Conservation (phyloP, 2,113 vertebrate species). For the Malaclemys terrapin region DNA sequence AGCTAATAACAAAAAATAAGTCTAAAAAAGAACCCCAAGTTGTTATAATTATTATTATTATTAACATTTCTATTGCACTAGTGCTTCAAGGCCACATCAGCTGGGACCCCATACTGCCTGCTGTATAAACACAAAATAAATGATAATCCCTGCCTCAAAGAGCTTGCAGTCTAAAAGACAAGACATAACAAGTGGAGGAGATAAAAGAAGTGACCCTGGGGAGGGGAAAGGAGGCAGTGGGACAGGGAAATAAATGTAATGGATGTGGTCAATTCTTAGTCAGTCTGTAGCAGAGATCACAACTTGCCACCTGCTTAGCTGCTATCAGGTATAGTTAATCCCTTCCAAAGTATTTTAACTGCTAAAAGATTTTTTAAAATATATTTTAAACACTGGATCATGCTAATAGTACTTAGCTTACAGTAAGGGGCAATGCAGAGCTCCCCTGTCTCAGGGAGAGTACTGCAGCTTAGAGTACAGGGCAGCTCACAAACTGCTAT, state of each 20-base stretch:
- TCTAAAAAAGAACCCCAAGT: accelerated
- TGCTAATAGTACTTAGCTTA: neutral
- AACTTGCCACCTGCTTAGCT: neutral
- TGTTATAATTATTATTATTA: neutral
- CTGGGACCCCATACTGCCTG: neutral
- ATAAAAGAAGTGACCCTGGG: neutral
- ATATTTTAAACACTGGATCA: neutral
- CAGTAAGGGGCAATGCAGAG: neutral
- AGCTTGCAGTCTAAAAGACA: slow-evolving; percentile 16
- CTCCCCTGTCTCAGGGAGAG: neutral
- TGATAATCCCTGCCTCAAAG: neutral
- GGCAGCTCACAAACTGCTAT: neutral
- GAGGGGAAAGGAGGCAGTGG: slow-evolving; percentile 19
- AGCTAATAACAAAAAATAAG: neutral
- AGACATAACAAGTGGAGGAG: slow-evolving; percentile 25
- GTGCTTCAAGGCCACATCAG: neutral
- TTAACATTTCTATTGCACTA: neutral
- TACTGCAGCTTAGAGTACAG: no score
- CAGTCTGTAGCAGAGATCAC: neutral
- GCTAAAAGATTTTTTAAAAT: neutral
- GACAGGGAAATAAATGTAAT: neutral
- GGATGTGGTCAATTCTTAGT: no score
- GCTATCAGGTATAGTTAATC: neutral
- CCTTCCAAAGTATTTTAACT: neutral
- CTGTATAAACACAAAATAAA: neutral